phyloP scores from a whole-genome alignment of 2,113 vertebrate genomes.

The Rhombomys opimus region DNA sequence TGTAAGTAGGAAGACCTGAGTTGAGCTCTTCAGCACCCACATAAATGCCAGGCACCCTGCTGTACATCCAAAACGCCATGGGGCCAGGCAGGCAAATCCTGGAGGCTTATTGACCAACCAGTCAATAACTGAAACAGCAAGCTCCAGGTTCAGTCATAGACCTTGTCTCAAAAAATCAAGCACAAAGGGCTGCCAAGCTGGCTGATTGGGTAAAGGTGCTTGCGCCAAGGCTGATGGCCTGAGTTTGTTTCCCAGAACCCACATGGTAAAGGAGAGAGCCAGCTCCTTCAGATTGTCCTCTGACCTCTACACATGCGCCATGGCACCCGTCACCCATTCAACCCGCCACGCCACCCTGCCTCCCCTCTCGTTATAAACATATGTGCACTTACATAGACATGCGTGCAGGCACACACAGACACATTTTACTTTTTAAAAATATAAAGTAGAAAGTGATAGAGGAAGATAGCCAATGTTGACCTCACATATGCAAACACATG shows the following conservation, averaged over 20 bases:
- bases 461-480: not conserved
- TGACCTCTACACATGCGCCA: not conserved
- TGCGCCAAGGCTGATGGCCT: not conserved
- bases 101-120: not conserved
- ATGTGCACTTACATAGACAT: accelerated
- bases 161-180: not conserved
- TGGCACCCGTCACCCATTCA: not conserved
- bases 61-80: not conserved
- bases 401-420: not conserved
- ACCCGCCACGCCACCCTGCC: not conserved
- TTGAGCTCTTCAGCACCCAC: not conserved
- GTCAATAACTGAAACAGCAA: not conserved
- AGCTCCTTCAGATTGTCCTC: not conserved
- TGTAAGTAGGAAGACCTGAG: not conserved
- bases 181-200: not conserved
- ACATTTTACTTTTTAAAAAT: not conserved
- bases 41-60: not conserved
- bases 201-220: not conserved
- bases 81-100: not conserved
- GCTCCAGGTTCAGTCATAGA: not conserved
- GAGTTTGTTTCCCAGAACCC: not conserved
- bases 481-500: not conserved
- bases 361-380: not conserved
- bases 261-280: not conserved
- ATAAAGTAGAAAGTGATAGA: not conserved